Evolutionary conservation across 2,888 invertebrate species (phyloP), one percentile per base, ranked within the genome.

Genomic region (Agriotes lineatus): DNA sequence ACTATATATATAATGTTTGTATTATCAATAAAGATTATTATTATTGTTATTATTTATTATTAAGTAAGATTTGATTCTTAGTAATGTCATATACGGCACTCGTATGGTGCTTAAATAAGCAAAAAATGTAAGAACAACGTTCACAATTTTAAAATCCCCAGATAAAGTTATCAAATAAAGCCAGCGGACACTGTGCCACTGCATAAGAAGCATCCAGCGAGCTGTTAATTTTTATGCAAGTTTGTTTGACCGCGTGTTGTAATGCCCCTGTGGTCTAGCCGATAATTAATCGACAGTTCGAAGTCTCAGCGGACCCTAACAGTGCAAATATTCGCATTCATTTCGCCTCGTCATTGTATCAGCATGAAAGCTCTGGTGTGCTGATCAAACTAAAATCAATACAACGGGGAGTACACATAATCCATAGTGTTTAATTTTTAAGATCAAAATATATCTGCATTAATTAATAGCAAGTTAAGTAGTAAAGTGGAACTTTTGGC

Each of bases 301-400:
- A 60, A 64, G 37, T 71, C 72, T 69, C 73, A 42, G 33, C 56
- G 57, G 73, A 67, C 67, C 56, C 59, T 59, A 65, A 66, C 70
- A 71, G 69, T 72, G 70, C 72, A 72, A 72, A 72, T 72, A 72
- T 72, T 72, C 72, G 65, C 71, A 71, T 72, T 72, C 72, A 65
- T 72, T 70, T 71, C 70, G 69, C 72, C 72, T 71, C 69, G 70
- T 69, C 69, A 72, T 64, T 64, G 57, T 64, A 58, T 64, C 64
- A 35, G 57, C 44, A 64, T 64, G 52, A 64, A 57, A 19, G 44
- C 57, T 58, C 52, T 19, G 56, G 45, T 45, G 54, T 25, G 56
- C 35, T 58, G 58, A 64, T 56, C 64, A 64, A 64, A 57, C 44
- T 44, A 64, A 54, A 64, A 64, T 64, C 64, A 57, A 57, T 64